Evolutionary conservation across 2,113 vertebrate genomes (phyloP), one percentile per base, ranked within the genome.

Genomic region (Chloropsis cyanopogon): DNA sequence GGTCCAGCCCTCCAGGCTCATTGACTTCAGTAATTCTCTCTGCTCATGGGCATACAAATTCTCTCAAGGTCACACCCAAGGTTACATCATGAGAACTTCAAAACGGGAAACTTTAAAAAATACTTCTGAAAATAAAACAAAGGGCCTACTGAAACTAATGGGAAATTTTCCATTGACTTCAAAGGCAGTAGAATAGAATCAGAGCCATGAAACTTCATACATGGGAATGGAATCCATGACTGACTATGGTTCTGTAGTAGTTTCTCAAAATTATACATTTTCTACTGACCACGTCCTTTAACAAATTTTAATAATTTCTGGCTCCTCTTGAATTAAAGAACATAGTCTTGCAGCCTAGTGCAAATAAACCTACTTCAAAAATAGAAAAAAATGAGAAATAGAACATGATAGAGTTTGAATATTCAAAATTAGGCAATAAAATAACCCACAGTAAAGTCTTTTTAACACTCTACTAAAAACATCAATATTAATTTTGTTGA

Each of bases 81-180:
- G 53, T 87, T 86, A 82, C 79, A 91, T 91, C 65, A 65, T 53
- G 57, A 53, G 53, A 92, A 92, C 70, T 50, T 95, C 23, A 19
- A 93, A 95, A 89, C 35, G 50, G 19, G 46, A 91, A 88, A 78
- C 35, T 88, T 80, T 39, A 42, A 80, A 91, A 96, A 75, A 26
- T 60, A 56, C 8, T 78, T 93, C 60, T 82, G 70, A 92, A 93
- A 88, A 86, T 86, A 71, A 94, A 88, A 83, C 72, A 92, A 90
- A 91, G 18, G 21, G 20, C 53, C 61, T 85, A 12, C 44, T 97
- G 91, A 94, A 94, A 89, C 52, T 82, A 93, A 94, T 78, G 46
- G 60, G 70, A 96, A 87, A 82, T 82, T 94, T 85, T 90, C 70
- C 73, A 63, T 91, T 91, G 25, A 82, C 69, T 94, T 95, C 82